Conservation (phyloP, 2,888 invertebrate genomes). For the Andrena marginata region DNA sequence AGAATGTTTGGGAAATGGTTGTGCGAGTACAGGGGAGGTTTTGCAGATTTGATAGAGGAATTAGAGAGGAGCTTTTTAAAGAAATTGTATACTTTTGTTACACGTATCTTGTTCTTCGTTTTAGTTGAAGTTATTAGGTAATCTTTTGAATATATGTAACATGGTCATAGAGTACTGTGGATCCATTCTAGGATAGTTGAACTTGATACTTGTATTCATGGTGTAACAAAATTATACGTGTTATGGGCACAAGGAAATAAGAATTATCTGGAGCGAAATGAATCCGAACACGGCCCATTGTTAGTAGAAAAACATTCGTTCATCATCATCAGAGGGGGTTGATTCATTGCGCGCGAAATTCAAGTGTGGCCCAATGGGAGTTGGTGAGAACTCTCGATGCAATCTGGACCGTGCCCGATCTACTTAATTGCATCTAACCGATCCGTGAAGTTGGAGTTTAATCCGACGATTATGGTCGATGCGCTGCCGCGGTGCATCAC, state of each 20-base stretch:
- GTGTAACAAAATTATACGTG: no score
- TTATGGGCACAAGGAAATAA: not conserved
- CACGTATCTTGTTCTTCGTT: no score
- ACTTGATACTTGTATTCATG: no score
- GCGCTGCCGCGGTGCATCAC: slow-evolving; percentile 73
- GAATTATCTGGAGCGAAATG: not conserved
- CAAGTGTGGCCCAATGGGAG: slow-evolving; percentile 61
- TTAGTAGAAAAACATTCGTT: slow-evolving; percentile 8
- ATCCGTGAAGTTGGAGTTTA: slow-evolving; percentile 76
- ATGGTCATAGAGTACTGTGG: no score
- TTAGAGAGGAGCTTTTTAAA: no score
- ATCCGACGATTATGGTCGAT: slow-evolving; percentile 78
- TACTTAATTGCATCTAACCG: slow-evolving; percentile 74
- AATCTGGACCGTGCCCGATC: slow-evolving; percentile 58
- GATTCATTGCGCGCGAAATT: slow-evolving; percentile 58
- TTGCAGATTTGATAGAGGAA: no score
- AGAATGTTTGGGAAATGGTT: no score
- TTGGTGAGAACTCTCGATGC: slow-evolving; percentile 54
- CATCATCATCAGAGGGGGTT: not conserved
- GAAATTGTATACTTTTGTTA: no score
- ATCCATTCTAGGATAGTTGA: no score
- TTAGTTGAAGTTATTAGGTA: no score
- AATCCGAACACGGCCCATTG: not conserved
- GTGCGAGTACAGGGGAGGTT: no score
- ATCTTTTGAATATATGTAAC: no score